phyloP scores from a whole-genome alignment of 2,113 vertebrate species.

The Oreochromis niloticus region DNA sequence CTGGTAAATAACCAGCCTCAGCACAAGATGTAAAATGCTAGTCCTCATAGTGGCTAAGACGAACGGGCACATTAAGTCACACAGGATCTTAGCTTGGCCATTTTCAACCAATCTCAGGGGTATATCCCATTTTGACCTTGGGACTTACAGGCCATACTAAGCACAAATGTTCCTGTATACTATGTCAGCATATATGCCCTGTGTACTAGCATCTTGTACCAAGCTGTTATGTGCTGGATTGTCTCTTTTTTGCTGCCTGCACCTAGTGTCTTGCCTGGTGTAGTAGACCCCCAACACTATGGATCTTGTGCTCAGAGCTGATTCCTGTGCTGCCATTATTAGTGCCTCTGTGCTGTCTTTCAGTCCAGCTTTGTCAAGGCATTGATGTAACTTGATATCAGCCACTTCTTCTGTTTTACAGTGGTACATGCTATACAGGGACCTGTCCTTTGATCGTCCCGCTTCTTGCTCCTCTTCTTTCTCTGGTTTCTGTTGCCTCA shows the following conservation, averaged over 20 bases:
- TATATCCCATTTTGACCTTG: background rate
- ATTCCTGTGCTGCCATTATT: background rate
- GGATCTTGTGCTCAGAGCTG: background rate
- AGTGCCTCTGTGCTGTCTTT: background rate
- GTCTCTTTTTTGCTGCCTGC: background rate
- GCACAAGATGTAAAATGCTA: background rate
- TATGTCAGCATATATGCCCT: background rate
- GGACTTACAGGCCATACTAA: background rate
- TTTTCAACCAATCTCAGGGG: background rate
- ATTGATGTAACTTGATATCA: background rate
- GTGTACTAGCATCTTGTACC: background rate
- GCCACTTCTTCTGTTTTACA: background rate
- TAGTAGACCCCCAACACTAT: background rate
- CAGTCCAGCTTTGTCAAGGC: background rate
- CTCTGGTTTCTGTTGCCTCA: background rate
- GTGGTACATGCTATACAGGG: background rate
- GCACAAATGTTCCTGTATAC: background rate
- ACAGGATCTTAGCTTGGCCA: background rate
- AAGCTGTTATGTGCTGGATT: background rate
- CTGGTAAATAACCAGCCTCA: background rate
- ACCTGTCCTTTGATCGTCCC: background rate
- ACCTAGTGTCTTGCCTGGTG: background rate
- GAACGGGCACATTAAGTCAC: background rate
- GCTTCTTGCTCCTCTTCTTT: background rate
- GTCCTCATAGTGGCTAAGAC: background rate